Conservation (phyloP, 2,888 invertebrate genomes). For the Dryadula phaetusa region DNA sequence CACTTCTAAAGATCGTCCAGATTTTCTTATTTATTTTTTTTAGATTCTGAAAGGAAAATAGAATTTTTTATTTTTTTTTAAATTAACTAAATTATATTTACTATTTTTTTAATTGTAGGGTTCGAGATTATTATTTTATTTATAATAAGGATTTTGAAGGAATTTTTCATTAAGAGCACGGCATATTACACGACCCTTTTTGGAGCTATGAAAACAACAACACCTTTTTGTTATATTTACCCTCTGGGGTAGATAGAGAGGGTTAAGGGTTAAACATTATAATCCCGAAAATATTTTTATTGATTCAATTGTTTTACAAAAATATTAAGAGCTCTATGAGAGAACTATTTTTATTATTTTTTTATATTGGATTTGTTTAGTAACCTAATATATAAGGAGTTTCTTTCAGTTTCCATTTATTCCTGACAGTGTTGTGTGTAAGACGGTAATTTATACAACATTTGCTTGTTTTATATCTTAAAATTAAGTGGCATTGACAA, state of each 20-base stretch:
- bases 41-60: no score
- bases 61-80: not conserved
- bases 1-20: no score
- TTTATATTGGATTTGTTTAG: no score
- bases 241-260: not conserved
- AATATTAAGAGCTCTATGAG: no score
- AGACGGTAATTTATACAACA: no score
- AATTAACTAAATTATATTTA: not conserved
- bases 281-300: not conserved
- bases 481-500: no score
- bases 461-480: no score
- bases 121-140: not conserved
- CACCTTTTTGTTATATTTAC: constrained; percentile 12
- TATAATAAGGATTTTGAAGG: not conserved
- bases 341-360: no score
- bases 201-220: constrained; percentile 18
- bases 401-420: no score
- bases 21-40: no score
- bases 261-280: constrained; percentile 8
- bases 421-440: no score
- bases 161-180: constrained; percentile 13
- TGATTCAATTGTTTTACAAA: not conserved
- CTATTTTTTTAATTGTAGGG: not conserved
- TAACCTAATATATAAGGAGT: no score
- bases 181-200: constrained; percentile 15